These are phyloP conservation scores for Cranoglanis bouderius DNA, from an alignment of 2,113 vertebrate genomes.

Conservation along the genomic window DNA sequence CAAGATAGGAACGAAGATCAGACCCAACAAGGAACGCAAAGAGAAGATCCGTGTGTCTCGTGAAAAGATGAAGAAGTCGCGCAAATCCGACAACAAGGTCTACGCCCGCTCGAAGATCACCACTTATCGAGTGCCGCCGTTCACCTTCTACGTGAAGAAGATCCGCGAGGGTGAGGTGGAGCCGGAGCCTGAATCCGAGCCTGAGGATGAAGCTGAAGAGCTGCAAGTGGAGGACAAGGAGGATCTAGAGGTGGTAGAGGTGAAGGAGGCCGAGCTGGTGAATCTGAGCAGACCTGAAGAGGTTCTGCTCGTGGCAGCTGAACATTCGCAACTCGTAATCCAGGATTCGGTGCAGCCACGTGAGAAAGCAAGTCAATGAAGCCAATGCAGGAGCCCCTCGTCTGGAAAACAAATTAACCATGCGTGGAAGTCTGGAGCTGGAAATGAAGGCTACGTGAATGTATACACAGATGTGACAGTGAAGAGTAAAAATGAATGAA, in stretches of 20 bases:
- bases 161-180: slow-evolving; percentile 88
- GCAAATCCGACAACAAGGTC: slow-evolving; percentile 85
- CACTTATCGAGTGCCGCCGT: slow-evolving; percentile 94
- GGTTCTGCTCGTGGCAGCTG: slow-evolving; percentile 84
- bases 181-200: slow-evolving; percentile 71
- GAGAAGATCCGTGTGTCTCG: slow-evolving; percentile 89
- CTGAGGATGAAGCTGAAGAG: slow-evolving; percentile 79
- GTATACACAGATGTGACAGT: slow-evolving; percentile 8
- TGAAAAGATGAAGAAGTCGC: slow-evolving; percentile 92
- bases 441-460: slow-evolving; percentile 10
- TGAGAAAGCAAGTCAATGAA: slow-evolving; percentile 76
- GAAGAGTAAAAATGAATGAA: slow-evolving; percentile 2
- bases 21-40: slow-evolving; percentile 85
- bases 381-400: neutral
- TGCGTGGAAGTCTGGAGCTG: slow-evolving; percentile 7
- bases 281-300: slow-evolving; percentile 84
- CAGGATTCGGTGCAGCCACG: slow-evolving; percentile 79
- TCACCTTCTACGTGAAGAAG: slow-evolving; percentile 98
- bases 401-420: neutral
- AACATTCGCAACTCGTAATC: slow-evolving; percentile 83
- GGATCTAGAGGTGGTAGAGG: slow-evolving; percentile 77
- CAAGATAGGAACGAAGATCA: slow-evolving; percentile 91
- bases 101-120: slow-evolving; percentile 89
- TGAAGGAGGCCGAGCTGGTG: slow-evolving; percentile 84
- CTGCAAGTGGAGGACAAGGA: slow-evolving; percentile 68